Percentiles rank a stretch among this genome's conserved stretches.
Conservation (phyloP, 2,797 vertebrate genomes). For the Toxotes lorentzi region DNA sequence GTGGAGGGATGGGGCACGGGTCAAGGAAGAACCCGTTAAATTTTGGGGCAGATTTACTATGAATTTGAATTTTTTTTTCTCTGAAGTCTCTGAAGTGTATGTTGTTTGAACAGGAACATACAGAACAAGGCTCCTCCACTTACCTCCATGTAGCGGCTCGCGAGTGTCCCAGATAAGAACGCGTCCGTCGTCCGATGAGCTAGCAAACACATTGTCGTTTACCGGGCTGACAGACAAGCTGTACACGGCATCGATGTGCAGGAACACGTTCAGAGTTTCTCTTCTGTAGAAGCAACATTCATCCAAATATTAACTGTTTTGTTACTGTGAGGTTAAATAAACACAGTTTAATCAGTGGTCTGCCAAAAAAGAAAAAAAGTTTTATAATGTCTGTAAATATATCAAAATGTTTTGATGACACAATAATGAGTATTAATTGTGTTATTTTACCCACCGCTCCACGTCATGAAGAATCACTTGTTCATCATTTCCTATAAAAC, state of each 20-base stretch:
- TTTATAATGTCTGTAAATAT: neutral
- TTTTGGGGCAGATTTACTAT: too few relatives aligned
- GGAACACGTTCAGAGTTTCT: conserved; percentile 96
- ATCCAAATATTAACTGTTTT: neutral
- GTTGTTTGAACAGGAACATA: neutral
- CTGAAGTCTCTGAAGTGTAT: too few relatives aligned
- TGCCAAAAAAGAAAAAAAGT: neutral
- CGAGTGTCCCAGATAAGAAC: conserved; percentile 99
- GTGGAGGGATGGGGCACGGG: too few relatives aligned
- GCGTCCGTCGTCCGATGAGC: conserved; percentile 96
- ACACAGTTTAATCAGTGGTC: neutral
- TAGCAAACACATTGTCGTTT: conserved; percentile 98
- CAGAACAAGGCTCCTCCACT: neutral
- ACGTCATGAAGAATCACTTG: conserved; percentile 99
- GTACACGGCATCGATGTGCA: conserved; percentile 97
- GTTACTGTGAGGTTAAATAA: neutral
- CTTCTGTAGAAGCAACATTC: conserved; percentile 82
- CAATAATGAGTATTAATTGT: neutral
- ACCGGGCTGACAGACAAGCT: conserved; percentile 97
- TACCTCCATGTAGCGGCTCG: conserved; percentile 95
- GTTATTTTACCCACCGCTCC: conserved; percentile 87
- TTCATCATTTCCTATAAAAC: conserved; percentile 94
- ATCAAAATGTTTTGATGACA: neutral
- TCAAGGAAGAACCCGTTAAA: too few relatives aligned
- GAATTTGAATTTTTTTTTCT: too few relatives aligned